phyloP scores from a whole-genome alignment of 1,140 invertebrate genomes.

The Venturia canescens region DNA sequence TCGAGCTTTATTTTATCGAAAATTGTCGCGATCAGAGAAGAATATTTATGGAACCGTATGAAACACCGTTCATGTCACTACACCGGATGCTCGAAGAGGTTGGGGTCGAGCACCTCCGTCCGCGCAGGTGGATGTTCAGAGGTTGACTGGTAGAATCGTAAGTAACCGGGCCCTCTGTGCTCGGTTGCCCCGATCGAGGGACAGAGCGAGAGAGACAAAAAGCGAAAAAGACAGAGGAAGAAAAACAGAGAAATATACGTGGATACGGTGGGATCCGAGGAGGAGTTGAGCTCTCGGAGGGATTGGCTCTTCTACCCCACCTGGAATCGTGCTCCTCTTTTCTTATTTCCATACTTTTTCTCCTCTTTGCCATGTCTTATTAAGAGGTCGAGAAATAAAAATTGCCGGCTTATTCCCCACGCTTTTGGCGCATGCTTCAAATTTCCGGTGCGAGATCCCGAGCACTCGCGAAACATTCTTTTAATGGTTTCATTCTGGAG shows the following conservation, averaged over 20 bases:
- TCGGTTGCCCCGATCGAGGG: conserved; percentile 59
- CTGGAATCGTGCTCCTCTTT: conserved; percentile 49
- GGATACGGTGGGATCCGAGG: conserved; percentile 36
- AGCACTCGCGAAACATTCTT: neutral
- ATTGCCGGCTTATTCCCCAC: neutral
- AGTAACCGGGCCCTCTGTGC: conserved; percentile 69
- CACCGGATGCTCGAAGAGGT: conserved; percentile 63
- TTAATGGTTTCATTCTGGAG: no score
- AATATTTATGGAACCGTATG: conserved; percentile 47
- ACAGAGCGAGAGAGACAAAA: conserved; percentile 54
- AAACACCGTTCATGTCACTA: conserved; percentile 73
- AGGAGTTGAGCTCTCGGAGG: conserved; percentile 23
- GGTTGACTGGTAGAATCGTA: conserved; percentile 75
- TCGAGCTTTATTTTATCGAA: conserved; percentile 3
- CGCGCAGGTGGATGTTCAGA: conserved; percentile 76
- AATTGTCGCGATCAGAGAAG: conserved; percentile 18
- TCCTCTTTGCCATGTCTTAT: neutral
- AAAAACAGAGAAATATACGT: neutral
- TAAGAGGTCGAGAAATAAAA: neutral
- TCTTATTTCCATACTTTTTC: conserved; percentile 35
- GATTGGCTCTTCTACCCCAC: conserved; percentile 58
- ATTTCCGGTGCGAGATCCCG: neutral
- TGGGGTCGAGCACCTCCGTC: conserved; percentile 75
- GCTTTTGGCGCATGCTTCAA: neutral
- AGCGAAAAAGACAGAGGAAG: conserved; percentile 50